Conservation (phyloP, 2,888 invertebrate species). For the Ephialtes manifestator region DNA sequence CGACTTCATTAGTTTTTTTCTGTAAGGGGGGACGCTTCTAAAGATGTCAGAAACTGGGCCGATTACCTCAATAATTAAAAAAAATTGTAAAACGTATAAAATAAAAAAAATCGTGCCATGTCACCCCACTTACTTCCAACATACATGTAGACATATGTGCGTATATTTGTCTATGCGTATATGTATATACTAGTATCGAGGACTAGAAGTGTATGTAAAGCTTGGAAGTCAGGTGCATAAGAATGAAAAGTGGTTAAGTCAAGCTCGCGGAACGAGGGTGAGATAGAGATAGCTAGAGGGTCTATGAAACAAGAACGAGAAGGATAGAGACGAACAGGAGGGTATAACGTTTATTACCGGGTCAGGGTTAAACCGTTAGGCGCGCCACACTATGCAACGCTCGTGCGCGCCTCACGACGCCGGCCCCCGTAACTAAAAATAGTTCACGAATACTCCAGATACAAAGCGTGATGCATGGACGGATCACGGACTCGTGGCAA, state of each 20-base stretch:
- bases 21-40: too few relatives aligned
- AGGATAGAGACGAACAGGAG: slow-evolving; percentile 38
- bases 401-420: slow-evolving; percentile 73
- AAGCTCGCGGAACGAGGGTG: slow-evolving; percentile 3
- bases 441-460: slow-evolving; percentile 79
- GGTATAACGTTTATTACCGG: slow-evolving; percentile 81
- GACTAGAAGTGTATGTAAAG: neutral
- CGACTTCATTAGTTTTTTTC: too few relatives aligned
- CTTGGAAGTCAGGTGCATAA: slow-evolving; percentile 19
- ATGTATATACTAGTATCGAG: neutral
- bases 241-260: slow-evolving; percentile 31
- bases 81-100: too few relatives aligned
- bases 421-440: slow-evolving; percentile 80
- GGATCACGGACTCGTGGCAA: slow-evolving; percentile 63
- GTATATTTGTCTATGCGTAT: neutral
- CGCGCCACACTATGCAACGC: slow-evolving; percentile 77
- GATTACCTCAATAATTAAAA: too few relatives aligned
- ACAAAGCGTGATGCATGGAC: slow-evolving; percentile 75
- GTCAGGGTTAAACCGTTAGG: slow-evolving; percentile 85
- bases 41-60: too few relatives aligned
- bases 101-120: too few relatives aligned
- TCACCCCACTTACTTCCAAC: too few relatives aligned
- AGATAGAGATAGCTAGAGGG: slow-evolving; percentile 16
- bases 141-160: neutral
- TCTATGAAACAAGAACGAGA: slow-evolving; percentile 46